A percentile compares a stretch with the other conserved stretches of the same genome.
phyloP scores from a whole-genome alignment of 35 echinoderm and acorn worm genomes.

The Chiridota heheva region DNA sequence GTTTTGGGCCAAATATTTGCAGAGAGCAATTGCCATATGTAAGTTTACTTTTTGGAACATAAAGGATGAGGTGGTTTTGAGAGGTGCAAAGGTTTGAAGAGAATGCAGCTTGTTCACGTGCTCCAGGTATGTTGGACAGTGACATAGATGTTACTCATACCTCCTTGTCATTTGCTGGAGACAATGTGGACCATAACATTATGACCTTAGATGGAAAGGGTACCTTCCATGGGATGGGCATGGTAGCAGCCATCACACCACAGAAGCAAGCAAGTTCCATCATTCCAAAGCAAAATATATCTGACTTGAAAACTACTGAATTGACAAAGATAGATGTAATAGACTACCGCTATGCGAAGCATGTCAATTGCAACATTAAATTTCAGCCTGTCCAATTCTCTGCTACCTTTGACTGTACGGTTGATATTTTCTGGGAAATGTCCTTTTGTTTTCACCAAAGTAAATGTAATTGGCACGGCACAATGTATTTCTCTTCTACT shows the following conservation, averaged over 20 bases:
- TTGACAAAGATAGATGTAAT: not conserved
- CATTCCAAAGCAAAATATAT: not conserved
- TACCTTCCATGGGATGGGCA: slow-evolving; percentile 16
- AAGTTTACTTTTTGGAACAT: no score
- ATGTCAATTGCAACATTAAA: not conserved
- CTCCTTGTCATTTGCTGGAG: not conserved
- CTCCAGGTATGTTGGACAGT: no score
- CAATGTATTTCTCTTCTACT: no score
- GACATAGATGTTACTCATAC: no score
- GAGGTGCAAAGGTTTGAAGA: no score
- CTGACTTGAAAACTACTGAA: not conserved
- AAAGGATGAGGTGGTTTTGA: no score
- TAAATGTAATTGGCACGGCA: not conserved
- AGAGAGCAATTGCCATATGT: no score
- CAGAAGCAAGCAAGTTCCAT: not conserved
- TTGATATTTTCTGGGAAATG: slow-evolving; percentile 21
- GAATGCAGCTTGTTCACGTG: no score
- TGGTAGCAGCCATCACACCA: slow-evolving; percentile 15
- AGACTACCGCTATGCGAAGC: not conserved
- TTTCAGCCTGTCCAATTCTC: not conserved
- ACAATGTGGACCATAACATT: slow-evolving; percentile 24
- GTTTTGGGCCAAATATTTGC: no score
- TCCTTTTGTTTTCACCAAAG: not conserved
- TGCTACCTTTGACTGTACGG: not conserved
- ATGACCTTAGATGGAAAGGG: not conserved